Percentiles rank a stretch among this genome's conserved stretches.
phyloP scores from a whole-genome alignment of 2,888 invertebrate genomes.

The Clepsis dumicolana region DNA sequence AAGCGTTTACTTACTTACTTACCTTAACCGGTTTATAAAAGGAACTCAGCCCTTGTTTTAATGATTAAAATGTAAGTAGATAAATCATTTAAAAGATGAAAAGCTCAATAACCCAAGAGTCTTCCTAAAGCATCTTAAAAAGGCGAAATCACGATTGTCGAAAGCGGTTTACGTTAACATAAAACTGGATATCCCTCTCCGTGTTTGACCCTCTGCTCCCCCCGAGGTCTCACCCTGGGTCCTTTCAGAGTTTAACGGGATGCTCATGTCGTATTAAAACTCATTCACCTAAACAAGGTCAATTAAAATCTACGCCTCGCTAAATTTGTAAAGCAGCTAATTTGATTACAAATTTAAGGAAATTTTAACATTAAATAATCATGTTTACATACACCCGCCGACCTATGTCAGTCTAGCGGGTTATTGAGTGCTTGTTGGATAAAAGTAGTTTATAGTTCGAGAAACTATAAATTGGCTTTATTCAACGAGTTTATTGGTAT shows the following conservation, averaged over 20 bases:
- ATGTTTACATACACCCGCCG: not conserved
- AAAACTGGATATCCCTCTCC: not conserved
- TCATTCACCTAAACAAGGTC: constrained; percentile 16
- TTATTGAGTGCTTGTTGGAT: not conserved
- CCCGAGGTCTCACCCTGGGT: not conserved
- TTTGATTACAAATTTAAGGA: not conserved
- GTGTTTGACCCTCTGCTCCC: constrained; percentile 14
- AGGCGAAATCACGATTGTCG: not conserved
- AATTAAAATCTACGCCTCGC: constrained; percentile 17
- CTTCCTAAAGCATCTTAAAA: constrained; percentile 1
- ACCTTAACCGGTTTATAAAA: not conserved
- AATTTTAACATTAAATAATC: not conserved
- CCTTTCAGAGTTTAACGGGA: constrained; percentile 12
- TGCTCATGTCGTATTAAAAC: constrained; percentile 33
- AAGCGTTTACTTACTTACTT: too few species aligned
- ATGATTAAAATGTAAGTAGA: not conserved
- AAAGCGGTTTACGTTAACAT: not conserved
- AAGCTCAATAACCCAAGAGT: not conserved
- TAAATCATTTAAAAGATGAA: not conserved
- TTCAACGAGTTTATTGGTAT: not conserved
- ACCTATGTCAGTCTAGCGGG: not conserved
- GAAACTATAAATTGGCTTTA: not conserved
- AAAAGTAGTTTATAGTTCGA: not conserved
- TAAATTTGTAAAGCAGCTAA: constrained; percentile 11
- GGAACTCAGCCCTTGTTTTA: not conserved